A percentile compares a stretch with the other conserved stretches of the same genome.
Evolutionary conservation across 2,113 vertebrate genomes (phyloP).

Genomic region (Rhinoderma darwinii): DNA sequence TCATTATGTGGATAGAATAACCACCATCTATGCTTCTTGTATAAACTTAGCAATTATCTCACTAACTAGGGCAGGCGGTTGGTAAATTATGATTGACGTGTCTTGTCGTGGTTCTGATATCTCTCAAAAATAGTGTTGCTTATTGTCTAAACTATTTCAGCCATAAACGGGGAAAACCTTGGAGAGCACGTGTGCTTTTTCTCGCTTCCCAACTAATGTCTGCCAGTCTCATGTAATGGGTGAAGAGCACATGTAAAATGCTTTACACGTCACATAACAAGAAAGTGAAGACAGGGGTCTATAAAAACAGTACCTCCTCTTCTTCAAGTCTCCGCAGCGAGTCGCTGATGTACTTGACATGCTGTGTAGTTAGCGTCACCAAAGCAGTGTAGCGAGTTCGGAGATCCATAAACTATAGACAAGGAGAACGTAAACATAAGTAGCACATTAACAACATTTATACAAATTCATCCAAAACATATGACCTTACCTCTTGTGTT

Average conservation of each 20-base stretch:
- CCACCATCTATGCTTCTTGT: neutral
- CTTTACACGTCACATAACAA: too few relatives aligned
- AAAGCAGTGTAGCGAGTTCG: slow-evolving; percentile 94
- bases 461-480: neutral
- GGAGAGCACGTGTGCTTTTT: too few relatives aligned
- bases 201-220: neutral
- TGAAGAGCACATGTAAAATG: too few relatives aligned
- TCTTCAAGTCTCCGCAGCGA: slow-evolving; percentile 90
- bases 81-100: too few relatives aligned
- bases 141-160: too few relatives aligned
- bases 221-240: too few relatives aligned
- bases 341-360: slow-evolving; percentile 97
- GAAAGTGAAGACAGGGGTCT: neutral
- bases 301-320: slow-evolving; percentile 80
- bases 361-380: slow-evolving; percentile 94
- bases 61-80: too few relatives aligned
- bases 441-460: neutral
- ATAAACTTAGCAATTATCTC: neutral
- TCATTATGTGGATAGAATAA: neutral
- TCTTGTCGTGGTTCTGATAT: too few relatives aligned
- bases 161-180: too few relatives aligned
- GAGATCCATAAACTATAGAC: slow-evolving; percentile 93
- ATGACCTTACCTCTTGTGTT: slow-evolving; percentile 87
- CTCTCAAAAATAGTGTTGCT: too few relatives aligned
- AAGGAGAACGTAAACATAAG: neutral